Conservation (phyloP, 2,888 invertebrate genomes). For the Agrypnus murinus region DNA sequence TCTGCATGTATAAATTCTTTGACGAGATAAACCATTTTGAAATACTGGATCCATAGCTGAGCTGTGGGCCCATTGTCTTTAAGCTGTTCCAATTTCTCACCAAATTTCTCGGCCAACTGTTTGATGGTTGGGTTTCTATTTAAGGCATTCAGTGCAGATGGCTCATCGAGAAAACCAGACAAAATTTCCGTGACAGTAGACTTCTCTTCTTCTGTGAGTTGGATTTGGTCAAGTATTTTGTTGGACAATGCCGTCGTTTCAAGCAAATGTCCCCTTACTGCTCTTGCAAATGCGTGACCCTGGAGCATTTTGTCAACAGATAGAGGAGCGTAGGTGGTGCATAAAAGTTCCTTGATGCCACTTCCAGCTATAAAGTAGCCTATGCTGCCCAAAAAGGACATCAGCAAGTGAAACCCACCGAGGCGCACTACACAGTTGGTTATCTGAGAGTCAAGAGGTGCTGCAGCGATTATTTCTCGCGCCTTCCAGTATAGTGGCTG, state of each 20-base stretch:
- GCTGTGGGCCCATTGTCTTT: too few species aligned
- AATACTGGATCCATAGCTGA: neutral
- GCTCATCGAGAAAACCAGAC: too few species aligned
- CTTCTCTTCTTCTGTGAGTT: neutral
- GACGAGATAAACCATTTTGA: neutral
- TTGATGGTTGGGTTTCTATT: too few species aligned
- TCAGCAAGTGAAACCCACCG: conserved; percentile 62
- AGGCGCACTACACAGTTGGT: conserved; percentile 55
- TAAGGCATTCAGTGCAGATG: too few species aligned
- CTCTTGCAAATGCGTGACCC: conserved; percentile 59
- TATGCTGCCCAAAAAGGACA: conserved; percentile 61
- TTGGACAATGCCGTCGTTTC: too few species aligned
- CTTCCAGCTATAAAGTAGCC: conserved; percentile 45
- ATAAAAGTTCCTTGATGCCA: conserved; percentile 60
- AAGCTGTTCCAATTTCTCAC: too few species aligned
- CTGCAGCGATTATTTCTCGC: conserved; percentile 57
- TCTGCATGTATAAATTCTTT: neutral
- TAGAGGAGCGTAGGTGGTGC: conserved; percentile 57
- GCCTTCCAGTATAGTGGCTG: conserved; percentile 57
- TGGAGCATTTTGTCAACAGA: conserved; percentile 24
- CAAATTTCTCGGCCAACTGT: too few species aligned
- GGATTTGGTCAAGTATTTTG: neutral
- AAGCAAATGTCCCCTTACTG: conserved; percentile 52
- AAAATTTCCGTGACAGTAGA: neutral
- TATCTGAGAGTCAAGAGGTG: conserved; percentile 47